Evolutionary conservation across 2,797 vertebrate species (phyloP).

Genomic region (Schizopygopsis malacanthus): DNA sequence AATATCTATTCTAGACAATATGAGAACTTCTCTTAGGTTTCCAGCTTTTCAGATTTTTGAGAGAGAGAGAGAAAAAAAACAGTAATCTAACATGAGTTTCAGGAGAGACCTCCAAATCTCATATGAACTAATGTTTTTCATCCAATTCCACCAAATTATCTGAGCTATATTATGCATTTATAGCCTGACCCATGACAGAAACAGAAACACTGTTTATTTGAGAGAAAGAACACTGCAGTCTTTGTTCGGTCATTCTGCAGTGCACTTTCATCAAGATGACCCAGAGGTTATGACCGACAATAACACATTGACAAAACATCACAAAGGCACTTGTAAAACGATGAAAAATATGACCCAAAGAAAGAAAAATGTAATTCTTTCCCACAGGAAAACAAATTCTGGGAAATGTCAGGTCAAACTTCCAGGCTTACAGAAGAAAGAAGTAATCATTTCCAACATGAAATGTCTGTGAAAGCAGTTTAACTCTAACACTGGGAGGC

Average conservation of each 20-base stretch:
- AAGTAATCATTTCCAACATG: not conserved
- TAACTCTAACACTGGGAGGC: not conserved
- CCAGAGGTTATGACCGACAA: slow-evolving; percentile 16
- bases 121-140: not conserved
- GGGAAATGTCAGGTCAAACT: slow-evolving; percentile 16
- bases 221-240: not conserved
- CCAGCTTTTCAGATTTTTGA: not conserved
- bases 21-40: not conserved
- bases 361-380: slow-evolving; percentile 5
- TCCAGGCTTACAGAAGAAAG: not conserved
- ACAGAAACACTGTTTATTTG: slow-evolving; percentile 8
- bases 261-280: slow-evolving; percentile 25
- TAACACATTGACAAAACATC: slow-evolving; percentile 21
- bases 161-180: not conserved
- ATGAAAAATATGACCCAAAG: not conserved
- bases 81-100: not conserved
- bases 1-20: not conserved
- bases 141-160: not conserved
- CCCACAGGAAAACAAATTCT: slow-evolving; percentile 35
- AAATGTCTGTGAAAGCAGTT: not conserved
- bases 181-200: not conserved
- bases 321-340: slow-evolving; percentile 25
- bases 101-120: not conserved
- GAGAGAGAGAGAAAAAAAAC: not conserved
- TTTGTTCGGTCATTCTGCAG: slow-evolving; percentile 20